phyloP scores from a whole-genome alignment of 2,113 vertebrate genomes.

The Aegotheles bennettii region DNA sequence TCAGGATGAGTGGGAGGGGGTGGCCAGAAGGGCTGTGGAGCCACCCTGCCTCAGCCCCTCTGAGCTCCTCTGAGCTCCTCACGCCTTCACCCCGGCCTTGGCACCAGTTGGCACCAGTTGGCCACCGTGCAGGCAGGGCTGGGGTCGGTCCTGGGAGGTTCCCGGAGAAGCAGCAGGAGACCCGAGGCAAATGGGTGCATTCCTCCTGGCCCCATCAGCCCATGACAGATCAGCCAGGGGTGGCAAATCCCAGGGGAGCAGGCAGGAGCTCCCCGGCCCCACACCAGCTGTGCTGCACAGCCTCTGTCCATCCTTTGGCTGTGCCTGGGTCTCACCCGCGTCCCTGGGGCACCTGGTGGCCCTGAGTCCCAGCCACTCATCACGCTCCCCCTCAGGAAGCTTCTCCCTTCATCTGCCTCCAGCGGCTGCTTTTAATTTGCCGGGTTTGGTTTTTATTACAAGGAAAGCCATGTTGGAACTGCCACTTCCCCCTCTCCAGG shows the following conservation, averaged over 20 bases:
- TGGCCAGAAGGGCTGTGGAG: neutral
- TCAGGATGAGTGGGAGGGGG: neutral
- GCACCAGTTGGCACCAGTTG: fast-evolving
- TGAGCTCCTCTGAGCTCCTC: neutral
- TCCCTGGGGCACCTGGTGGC: neutral
- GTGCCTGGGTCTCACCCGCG: neutral
- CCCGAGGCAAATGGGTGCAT: slow-evolving; percentile 63
- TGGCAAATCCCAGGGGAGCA: neutral
- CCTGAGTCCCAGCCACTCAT: fast-evolving
- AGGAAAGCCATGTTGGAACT: neutral
- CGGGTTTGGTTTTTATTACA: slow-evolving; percentile 22
- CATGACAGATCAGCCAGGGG: slow-evolving; percentile 58
- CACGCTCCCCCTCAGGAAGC: neutral
- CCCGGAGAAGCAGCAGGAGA: neutral
- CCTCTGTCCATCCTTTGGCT: neutral
- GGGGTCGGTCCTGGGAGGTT: fast-evolving
- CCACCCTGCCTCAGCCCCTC: neutral
- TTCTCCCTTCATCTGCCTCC: neutral
- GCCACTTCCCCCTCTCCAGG: neutral
- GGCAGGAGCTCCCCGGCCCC: fast-evolving
- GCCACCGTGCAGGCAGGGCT: fast-evolving
- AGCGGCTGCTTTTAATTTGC: slow-evolving; percentile 51
- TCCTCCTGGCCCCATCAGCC: slow-evolving; percentile 66
- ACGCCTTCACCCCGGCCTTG: fast-evolving
- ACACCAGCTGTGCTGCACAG: neutral